Evolutionary conservation across 30 jellyfish, hydroid and myxozoan genomes (phyloP).

Genomic region (Catostylus mosaicus): DNA sequence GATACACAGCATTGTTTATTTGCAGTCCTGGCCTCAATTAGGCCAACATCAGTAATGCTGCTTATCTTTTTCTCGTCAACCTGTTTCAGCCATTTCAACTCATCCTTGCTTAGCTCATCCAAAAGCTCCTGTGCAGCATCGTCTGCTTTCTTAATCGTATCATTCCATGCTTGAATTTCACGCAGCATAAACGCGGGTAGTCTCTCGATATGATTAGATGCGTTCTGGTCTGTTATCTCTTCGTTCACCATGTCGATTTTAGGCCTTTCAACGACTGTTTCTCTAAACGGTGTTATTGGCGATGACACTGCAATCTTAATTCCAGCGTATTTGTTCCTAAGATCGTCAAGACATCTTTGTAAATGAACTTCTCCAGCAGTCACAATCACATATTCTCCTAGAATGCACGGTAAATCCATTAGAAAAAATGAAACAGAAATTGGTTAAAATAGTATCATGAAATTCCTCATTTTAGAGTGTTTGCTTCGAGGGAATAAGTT

Average conservation of each 20-base stretch:
- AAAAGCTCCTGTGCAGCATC: constrained; percentile 16
- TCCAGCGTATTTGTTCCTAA: constrained; percentile 80
- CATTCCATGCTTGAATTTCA: constrained; percentile 88
- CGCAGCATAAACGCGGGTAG: constrained; percentile 97
- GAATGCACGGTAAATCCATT: no score
- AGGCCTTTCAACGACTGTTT: constrained; percentile 93
- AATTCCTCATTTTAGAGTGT: no score
- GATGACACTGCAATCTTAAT: constrained; percentile 84
- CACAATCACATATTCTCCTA: constrained; percentile 96
- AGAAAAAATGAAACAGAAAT: no score
- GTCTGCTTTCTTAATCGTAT: constrained; percentile 75
- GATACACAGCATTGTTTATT: constrained; percentile 71
- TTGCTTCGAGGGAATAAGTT: no score
- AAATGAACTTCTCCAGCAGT: constrained; percentile 99
- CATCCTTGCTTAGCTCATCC: constrained; percentile 33
- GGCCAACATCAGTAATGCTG: constrained; percentile 65
- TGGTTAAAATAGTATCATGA: no score
- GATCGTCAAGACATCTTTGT: constrained; percentile 93
- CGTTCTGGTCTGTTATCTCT: constrained; percentile 70
- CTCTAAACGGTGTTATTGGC: constrained; percentile 99
- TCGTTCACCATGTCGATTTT: constrained; percentile 97
- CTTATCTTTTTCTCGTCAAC: constrained; percentile 48
- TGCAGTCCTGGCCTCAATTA: constrained; percentile 90
- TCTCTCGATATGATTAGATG: constrained; percentile 80
- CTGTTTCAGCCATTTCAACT: constrained; percentile 47